A percentile compares a stretch with the other conserved stretches of the same genome.
Conservation (phyloP, 2,797 vertebrate species). For the Jordanella pulchra region DNA sequence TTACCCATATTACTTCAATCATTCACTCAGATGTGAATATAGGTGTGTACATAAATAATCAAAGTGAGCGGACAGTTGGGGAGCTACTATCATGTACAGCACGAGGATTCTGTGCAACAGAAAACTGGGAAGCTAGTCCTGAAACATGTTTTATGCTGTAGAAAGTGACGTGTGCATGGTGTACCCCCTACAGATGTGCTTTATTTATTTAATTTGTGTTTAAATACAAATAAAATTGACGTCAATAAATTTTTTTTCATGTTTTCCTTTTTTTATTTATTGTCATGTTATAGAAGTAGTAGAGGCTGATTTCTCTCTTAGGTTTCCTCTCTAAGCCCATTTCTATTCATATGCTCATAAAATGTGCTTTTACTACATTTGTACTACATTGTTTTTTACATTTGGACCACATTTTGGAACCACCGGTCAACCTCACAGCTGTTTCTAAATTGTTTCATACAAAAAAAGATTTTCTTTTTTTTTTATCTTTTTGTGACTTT, state of each 20-base stretch:
- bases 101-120: constrained; percentile 48
- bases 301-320: background rate
- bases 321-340: background rate
- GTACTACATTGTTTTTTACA: background rate
- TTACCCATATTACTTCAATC: constrained; percentile 9
- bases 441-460: background rate
- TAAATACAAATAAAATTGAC: constrained; percentile 70
- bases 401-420: background rate
- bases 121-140: constrained; percentile 45
- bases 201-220: constrained; percentile 90
- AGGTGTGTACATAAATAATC: constrained; percentile 42
- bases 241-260: constrained; percentile 46
- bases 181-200: constrained; percentile 78
- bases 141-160: constrained; percentile 73
- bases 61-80: constrained; percentile 39
- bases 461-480: background rate
- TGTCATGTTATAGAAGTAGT: background rate
- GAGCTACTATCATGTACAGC: constrained; percentile 55
- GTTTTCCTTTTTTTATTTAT: constrained; percentile 5
- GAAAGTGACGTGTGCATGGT: constrained; percentile 82
- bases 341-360: background rate
- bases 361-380: background rate
- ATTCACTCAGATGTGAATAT: constrained; percentile 58
- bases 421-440: background rate
- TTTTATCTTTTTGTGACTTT: too few relatives aligned